phyloP scores from a whole-genome alignment of 2,113 vertebrate species.

The Diglossa brunneiventris region DNA sequence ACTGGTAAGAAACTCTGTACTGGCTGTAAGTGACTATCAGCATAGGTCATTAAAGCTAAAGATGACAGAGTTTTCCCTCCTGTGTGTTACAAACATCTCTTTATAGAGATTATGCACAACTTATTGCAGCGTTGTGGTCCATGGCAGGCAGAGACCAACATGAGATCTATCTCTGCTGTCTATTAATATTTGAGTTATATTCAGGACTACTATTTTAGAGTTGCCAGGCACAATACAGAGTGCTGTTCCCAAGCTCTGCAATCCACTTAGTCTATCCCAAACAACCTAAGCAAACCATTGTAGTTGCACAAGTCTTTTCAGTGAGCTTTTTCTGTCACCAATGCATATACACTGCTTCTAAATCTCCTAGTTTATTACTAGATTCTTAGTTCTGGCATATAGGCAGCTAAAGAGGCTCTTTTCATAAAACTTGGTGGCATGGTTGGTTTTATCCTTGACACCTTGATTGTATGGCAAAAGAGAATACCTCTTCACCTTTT shows the following conservation, averaged over 20 bases:
- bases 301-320: background rate
- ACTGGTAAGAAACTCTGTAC: background rate
- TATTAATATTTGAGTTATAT: background rate
- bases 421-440: background rate
- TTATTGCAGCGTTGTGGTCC: background rate
- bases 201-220: background rate
- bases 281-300: background rate
- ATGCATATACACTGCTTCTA: rapidly evolving
- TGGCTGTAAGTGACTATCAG: background rate
- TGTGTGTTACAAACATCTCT: background rate
- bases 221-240: background rate
- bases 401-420: background rate
- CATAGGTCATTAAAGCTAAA: background rate
- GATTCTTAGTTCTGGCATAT: background rate
- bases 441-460: background rate
- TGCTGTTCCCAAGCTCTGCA: background rate
- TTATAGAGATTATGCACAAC: background rate
- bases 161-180: background rate
- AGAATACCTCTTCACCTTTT: background rate
- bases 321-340: background rate
- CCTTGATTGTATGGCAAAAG: background rate
- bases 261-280: background rate
- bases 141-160: background rate
- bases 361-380: background rate
- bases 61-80: background rate